phyloP scores from a whole-genome alignment of 1,140 invertebrate genomes.

The Papilio dardanus region DNA sequence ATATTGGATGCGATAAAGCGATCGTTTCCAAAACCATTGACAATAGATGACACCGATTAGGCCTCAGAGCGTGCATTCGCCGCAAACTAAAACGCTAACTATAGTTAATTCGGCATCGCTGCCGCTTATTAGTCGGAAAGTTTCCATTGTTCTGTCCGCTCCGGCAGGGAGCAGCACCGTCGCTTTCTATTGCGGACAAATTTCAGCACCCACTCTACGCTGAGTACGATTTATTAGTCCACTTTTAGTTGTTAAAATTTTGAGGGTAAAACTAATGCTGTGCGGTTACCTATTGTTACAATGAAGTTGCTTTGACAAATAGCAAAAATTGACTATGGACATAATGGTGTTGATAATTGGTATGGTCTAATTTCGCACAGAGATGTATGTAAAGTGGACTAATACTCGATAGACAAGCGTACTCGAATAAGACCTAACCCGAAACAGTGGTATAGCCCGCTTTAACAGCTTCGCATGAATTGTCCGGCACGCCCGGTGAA shows the following conservation, averaged over 20 bases:
- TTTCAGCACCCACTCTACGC: conserved; percentile 49
- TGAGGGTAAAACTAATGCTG: conserved; percentile 19
- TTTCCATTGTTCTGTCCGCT: conserved; percentile 56
- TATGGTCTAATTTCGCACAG: no score
- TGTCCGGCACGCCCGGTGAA: no score
- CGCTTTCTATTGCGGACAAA: conserved; percentile 43
- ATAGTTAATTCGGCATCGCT: conserved; percentile 54
- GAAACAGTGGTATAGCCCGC: no score
- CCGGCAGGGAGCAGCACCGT: conserved; percentile 43
- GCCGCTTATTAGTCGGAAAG: conserved; percentile 61
- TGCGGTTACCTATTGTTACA: background rate
- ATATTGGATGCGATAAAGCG: background rate
- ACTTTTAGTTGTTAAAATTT: conserved; percentile 44
- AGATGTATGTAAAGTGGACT: no score
- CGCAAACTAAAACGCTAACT: conserved; percentile 53
- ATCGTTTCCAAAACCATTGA: background rate
- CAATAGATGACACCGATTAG: conserved; percentile 14
- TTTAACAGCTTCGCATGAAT: no score
- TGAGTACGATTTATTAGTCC: conserved; percentile 52
- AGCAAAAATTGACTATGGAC: no score
- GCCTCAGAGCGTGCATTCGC: conserved; percentile 28
- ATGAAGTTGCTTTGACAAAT: background rate
- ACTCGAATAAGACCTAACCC: no score
- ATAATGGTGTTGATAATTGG: no score
- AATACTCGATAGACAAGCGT: no score